Base-by-base conservation (phyloP, 1,140 invertebrate species). In the Chrysoperla carnea region DNA sequence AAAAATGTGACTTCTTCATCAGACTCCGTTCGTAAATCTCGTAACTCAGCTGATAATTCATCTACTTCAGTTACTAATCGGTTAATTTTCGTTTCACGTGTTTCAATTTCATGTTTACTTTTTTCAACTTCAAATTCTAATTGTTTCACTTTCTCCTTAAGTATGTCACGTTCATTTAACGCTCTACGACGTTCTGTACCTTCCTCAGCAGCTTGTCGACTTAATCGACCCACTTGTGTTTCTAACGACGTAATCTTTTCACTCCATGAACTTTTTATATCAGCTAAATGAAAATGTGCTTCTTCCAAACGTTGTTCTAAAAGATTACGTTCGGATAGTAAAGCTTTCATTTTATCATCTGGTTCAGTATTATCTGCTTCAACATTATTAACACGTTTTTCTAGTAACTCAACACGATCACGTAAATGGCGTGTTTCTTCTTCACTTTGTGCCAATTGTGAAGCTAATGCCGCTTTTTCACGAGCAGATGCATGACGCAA, bases 261-360 rank as follows among this genome's bases (percentile, higher is more conserved):
- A 52, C 84, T 88, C 87, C 85, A 90, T 0, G 81, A 84, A 2
- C 81, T 84, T 56, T 90, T 90, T 46, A 90, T 85, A 50, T 90
- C 84, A 0, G 82, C 77, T 1, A 92, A 57, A 57, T 89, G 84
- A 46, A 89, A 64, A 54, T 87, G 80, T 0, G 81, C 72, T 54
- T 92, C 87, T 48, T 87, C 81, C 14, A 90, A 58, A 48, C 83
- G 76, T 37, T 82, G 67, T 50, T 86, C 78, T 5, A 85, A 55
- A 1, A 83, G 61, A 9, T 73, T 72, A 8, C 78, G 62, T 50
- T 85, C 82, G 14, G 69, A 64, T 13, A 56, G 43, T 6, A 60
- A 50, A 4, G 54, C 53, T 46, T 59, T 49, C 14, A 64, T 64
- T 37, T 80, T 76, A 46, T 81, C 75, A 28, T 77, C 67, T 6